These are phyloP conservation scores for Podarcis siculus DNA, from an alignment of 2,797 vertebrate species.

Conservation along the genomic window DNA sequence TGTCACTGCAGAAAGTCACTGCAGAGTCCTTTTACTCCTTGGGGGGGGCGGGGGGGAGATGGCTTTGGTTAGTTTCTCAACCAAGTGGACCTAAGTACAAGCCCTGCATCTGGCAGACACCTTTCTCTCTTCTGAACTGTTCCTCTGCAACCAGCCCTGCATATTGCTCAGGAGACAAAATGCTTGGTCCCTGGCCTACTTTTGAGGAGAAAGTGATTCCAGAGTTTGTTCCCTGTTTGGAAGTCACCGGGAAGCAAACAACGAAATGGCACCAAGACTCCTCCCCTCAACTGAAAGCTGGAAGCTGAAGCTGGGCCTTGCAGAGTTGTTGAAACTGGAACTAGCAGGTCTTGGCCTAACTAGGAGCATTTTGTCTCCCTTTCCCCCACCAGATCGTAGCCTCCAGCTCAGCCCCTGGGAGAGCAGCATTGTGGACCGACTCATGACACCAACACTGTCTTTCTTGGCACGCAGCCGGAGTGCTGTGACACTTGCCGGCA, in stretches of 20 bases:
- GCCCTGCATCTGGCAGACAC: background rate
- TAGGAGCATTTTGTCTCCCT: background rate
- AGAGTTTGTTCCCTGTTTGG: background rate
- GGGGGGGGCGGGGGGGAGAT: fast-evolving
- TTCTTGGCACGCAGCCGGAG: conserved; percentile 96
- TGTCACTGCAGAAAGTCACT: too few species aligned
- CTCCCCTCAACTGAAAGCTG: background rate
- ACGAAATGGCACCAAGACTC: background rate
- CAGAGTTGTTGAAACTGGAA: background rate
- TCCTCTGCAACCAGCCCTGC: background rate
- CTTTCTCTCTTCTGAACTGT: too few species aligned
- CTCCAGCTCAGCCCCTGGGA: conserved; percentile 93
- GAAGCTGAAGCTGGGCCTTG: too few species aligned
- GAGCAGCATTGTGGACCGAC: conserved; percentile 96
- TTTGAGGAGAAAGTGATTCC: background rate
- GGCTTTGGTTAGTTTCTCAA: background rate
- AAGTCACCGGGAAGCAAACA: background rate
- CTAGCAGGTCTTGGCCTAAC: fast-evolving
- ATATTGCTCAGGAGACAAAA: background rate
- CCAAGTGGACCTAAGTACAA: too few species aligned
- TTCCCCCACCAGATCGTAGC: conserved; percentile 84
- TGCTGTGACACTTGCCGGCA: conserved; percentile 89
- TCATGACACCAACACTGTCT: conserved; percentile 96
- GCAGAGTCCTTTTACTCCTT: background rate
- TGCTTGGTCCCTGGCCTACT: too few species aligned